Base-by-base conservation (phyloP, 2,888 invertebrate genomes). In the Drosophila cyrtoloma region DNA sequence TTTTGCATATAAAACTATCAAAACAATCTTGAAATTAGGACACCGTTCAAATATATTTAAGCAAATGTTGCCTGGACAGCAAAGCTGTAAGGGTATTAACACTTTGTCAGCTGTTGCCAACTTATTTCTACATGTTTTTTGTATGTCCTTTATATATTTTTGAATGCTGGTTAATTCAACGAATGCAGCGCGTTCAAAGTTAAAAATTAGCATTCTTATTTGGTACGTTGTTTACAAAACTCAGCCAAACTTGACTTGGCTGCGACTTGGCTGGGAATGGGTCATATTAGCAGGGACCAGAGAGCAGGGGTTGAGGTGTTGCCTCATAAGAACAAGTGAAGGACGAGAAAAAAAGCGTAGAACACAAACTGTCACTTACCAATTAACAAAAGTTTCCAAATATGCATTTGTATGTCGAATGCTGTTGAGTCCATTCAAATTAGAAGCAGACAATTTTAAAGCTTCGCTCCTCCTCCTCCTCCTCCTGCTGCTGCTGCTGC, bases 321-420 rank as follows among this genome's bases (percentile, higher is more conserved):
- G 52, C 42, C 53, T 74, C 56, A 77, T 57, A 42, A 37, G 7
- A 51, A 19, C 28, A 51, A 19, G 19, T 6, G 28, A 57, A 37
- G 19, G 2, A 12, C 42, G 51, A 37, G 57, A 14, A 16, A 33
- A 39, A 5, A 47, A 5, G 22, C 22, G 14, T 16, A n/a, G 26
- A 56, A 16, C 16, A 37, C 14, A 62, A 69, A 71, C 73, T 90
- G 90, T 86, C 81, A 92, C 92, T 92, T 86, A 92, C 92, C 92
- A 92, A 92, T 92, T 89, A 92, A 91, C 81, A 92, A 88, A 91
- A 92, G 87, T 92, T 92, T 92, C 92, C 92, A 92, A 92, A 92
- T 91, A 92, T 92, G 92, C 92, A 92, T 92, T 92, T 92, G 92
- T 87, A 92, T 91, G 85, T 86, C 81, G 84, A 92, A 86, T 85